Base-by-base conservation (phyloP, 2,113 vertebrate genomes). In the Camarhynchus parvulus region DNA sequence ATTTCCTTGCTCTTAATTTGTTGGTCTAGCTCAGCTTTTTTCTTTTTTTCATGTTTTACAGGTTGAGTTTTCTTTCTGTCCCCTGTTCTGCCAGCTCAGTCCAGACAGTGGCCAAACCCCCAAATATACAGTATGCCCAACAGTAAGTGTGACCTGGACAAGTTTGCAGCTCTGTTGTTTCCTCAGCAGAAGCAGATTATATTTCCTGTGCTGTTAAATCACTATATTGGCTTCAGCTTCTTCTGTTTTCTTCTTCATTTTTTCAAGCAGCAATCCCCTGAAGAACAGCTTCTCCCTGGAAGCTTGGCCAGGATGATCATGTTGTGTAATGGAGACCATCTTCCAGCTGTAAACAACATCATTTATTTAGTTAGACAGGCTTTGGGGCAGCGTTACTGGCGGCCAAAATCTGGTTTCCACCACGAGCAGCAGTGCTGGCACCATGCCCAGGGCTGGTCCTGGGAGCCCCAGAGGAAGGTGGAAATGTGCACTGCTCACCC, bases 321-420 rank as follows among this genome's bases (percentile, higher is more conserved):
- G 2, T 89, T 95, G 84, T 84, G 94, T 76, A 95, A 94, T 55
- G 59, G 58, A 62, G 44, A 61, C 41, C 53, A 69, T 78, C 53
- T 58, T 72, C 66, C 62, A 94, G 84, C 87, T 94, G 84, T 89
- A 95, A 96, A 95, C 89, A 95, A 61, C 73, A 78, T 72, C 42
- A 78, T 94, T 83, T 74, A 50, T 86, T 93, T 78, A 55, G 42
- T 80, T 55, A 56, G 66, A 82, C 56, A 72, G 80, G 23, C 77
- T 92, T 78, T 89, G 66, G 56, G 2, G 13, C 42, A 44, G 42
- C 30, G 46, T 76, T 69, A 25, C 15, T 42, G 25, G 18, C 37
- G 31, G 17, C 37, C 53, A 87, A 56, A 81, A 92, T 20, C 77
- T 75, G 77, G 9, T 68, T 87, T 83, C 84, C 52, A 31, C 33